Evolutionary conservation across 2,113 vertebrate species (phyloP).

Genomic region (Urocolius indicus): DNA sequence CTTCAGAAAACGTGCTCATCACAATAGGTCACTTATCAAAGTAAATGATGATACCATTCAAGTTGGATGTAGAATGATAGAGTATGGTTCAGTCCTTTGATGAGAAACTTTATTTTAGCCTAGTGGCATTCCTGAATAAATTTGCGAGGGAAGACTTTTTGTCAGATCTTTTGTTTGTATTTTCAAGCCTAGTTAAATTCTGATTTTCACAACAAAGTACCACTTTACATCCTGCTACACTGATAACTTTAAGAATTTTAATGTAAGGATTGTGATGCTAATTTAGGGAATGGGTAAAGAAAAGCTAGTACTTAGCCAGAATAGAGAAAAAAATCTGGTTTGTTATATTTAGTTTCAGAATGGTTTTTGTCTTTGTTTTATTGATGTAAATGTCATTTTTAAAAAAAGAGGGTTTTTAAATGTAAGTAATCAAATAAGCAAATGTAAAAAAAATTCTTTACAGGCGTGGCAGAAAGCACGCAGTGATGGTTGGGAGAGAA

Average conservation of each 20-base stretch:
- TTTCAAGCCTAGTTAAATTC: background rate
- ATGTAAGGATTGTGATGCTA: background rate
- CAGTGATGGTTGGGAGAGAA: slow-evolving; percentile 91
- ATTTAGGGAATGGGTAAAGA: background rate
- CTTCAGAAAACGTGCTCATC: background rate
- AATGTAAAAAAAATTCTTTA: background rate
- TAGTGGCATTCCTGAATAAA: background rate
- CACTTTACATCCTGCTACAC: background rate
- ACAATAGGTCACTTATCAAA: background rate
- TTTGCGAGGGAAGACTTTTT: background rate
- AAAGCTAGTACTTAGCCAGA: background rate
- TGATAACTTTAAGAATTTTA: background rate
- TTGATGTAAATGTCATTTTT: background rate
- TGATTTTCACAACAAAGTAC: background rate
- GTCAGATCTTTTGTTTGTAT: background rate
- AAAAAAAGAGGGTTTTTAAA: background rate
- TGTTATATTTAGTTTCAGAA: background rate
- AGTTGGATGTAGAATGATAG: background rate
- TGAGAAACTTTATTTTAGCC: background rate
- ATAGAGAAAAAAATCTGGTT: background rate
- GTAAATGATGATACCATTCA: background rate
- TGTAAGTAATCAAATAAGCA: background rate
- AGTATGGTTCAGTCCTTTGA: background rate
- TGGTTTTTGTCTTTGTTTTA: background rate
- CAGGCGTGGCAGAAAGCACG: slow-evolving; percentile 96